Evolutionary conservation across 2,113 vertebrate species (phyloP).

Genomic region (Dromaius novaehollandiae): DNA sequence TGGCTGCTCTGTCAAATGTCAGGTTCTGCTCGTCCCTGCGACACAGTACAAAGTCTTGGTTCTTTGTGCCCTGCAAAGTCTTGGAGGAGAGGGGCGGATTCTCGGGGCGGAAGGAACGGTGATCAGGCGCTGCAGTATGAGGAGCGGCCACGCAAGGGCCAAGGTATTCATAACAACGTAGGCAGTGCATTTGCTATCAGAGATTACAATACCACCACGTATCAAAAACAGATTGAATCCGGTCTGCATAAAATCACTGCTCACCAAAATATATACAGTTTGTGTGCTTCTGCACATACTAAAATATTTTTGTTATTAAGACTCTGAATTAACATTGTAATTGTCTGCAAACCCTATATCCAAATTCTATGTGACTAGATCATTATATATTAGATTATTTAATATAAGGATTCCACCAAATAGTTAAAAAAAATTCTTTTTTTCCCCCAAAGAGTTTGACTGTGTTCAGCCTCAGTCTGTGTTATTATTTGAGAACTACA

Average conservation of each 20-base stretch:
- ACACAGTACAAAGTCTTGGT: accelerated
- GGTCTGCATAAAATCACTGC: background rate
- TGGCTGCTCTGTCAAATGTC: background rate
- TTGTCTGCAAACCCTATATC: background rate
- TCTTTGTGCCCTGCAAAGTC: background rate
- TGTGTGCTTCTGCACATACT: background rate
- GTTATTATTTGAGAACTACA: constrained; percentile 4
- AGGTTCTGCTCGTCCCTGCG: background rate
- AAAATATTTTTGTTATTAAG: background rate
- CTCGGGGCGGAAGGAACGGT: accelerated
- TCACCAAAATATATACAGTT: background rate
- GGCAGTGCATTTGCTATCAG: background rate
- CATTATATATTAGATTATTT: background rate
- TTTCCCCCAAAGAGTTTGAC: background rate
- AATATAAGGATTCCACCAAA: background rate
- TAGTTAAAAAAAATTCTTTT: background rate
- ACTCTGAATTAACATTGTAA: background rate
- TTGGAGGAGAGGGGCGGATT: accelerated
- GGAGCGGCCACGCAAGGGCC: background rate
- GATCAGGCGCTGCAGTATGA: background rate
- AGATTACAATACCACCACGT: background rate
- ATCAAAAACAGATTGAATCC: background rate
- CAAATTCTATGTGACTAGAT: background rate
- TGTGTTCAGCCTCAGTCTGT: background rate
- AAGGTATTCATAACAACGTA: background rate